A percentile compares a stretch with the other conserved stretches of the same genome.
Conservation (phyloP, 2,113 vertebrate genomes). For the Arizona elegans region DNA sequence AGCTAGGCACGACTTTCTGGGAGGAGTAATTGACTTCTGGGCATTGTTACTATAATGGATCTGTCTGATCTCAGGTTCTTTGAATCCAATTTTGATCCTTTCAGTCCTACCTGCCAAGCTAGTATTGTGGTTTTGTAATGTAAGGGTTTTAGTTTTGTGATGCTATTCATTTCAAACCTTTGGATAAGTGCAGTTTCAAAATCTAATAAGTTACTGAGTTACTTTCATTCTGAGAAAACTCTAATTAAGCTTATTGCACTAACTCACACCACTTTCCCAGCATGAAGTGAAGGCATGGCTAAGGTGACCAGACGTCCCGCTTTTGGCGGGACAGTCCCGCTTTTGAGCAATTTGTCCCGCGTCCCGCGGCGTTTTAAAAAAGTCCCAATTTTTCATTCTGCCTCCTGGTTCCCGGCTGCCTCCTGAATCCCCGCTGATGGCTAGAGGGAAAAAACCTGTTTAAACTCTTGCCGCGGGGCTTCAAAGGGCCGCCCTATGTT, state of each 20-base stretch:
- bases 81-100: neutral
- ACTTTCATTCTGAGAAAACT: neutral
- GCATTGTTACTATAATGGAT: neutral
- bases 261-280: neutral
- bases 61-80: neutral
- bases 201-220: slow-evolving; percentile 6
- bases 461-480: too few relatives aligned
- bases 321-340: too few relatives aligned
- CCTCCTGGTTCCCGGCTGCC: too few relatives aligned
- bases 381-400: too few relatives aligned
- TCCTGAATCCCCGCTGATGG: too few relatives aligned
- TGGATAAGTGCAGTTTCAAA: neutral
- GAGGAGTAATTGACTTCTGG: neutral
- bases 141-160: neutral
- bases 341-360: too few relatives aligned
- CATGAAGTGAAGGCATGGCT: neutral
- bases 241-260: slow-evolving; percentile 10
- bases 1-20: neutral
- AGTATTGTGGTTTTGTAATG: neutral
- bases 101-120: neutral
- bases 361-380: too few relatives aligned
- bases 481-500: too few relatives aligned
- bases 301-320: too few relatives aligned
- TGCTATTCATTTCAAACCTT: neutral
- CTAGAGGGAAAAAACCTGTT: too few relatives aligned